Base-by-base conservation (phyloP, 2,888 invertebrate species). In the Metopia argyrocephala region DNA sequence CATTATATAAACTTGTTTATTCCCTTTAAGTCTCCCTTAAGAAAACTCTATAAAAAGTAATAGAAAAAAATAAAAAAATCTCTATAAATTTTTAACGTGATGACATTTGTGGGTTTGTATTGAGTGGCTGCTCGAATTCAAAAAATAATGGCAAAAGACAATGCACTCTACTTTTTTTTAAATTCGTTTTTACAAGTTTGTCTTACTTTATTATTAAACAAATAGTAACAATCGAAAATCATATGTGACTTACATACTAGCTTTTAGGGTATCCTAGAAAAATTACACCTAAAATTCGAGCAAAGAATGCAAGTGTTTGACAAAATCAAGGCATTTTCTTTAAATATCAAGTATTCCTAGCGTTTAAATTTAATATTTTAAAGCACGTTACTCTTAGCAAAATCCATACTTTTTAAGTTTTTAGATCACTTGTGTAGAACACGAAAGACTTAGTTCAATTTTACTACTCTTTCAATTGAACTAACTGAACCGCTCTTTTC, bases 111-210 rank as follows among this genome's bases (percentile, higher is more conserved):
- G 57, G 28, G 20, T 48, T 59, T 23, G 23, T 25, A 38, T n/a
- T 15, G 48, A n/a, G 7, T n/a, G 48, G n/a, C 20, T 48, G 48
- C n/a, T 48, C 18, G 48, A 2, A n/a, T 7, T n/a, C 6, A 45
- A 23, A 45, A 3, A 57, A 28, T 28, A 28, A 21, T 5, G 6
- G n/a, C n/a, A n/a, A 61, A 52, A 62, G 56, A 76, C 48, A 56
- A 62, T 68, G 31, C 6, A 28, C 5, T n/a, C 20, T 3, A 48
- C 6, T 45, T 3, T 9, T n/a, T 3, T 20, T 6, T 9, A 62
- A 31, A 31, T 76, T 76, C n/a, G 66, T 73, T 73, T 66, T 54
- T 18, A 9, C 46, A 78, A 78, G 66, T 78, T 71, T 46, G 71
- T 73, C 15, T 61, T 46, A 54, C 66, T 78, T 78, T 66, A 18